Evolutionary conservation across 2,797 vertebrate genomes (phyloP).

Genomic region (Rhyacichthys aspro): DNA sequence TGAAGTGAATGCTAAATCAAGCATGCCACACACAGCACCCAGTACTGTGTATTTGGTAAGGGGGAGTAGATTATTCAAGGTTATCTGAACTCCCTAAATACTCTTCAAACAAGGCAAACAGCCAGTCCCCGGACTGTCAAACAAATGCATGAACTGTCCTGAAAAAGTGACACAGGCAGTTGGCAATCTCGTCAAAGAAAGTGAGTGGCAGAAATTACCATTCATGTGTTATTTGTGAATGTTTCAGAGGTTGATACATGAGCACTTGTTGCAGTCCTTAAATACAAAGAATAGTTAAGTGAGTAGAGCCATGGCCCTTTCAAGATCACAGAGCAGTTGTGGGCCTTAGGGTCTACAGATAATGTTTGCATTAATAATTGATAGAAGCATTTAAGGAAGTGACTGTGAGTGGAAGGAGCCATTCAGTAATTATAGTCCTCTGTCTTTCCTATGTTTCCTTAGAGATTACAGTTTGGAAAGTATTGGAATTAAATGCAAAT

Average conservation of each 20-base stretch:
- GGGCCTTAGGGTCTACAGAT: conserved; percentile 50
- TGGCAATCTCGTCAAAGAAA: conserved; percentile 10
- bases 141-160: conserved; percentile 42
- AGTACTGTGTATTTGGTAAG: conserved; percentile 36
- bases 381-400: conserved; percentile 39
- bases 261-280: conserved; percentile 7
- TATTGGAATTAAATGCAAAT: conserved; percentile 60
- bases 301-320: conserved; percentile 43
- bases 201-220: conserved; percentile 36
- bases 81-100: conserved; percentile 61
- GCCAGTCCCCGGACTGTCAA: conserved; percentile 25
- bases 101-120: conserved; percentile 44
- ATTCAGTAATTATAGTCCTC: conserved; percentile 58
- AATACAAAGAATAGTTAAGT: conserved; percentile 33
- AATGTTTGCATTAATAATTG: conserved; percentile 73
- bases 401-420: conserved; percentile 42
- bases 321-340: conserved; percentile 48
- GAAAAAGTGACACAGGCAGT: conserved; percentile 15
- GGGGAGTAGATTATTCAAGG: conserved; percentile 61
- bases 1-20: conserved; percentile 55
- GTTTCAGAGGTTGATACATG: conserved; percentile 16
- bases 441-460: conserved; percentile 36
- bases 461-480: conserved; percentile 54
- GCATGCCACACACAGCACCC: conserved; percentile 26
- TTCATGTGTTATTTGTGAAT: conserved; percentile 21